phyloP scores from a whole-genome alignment of 2,888 invertebrate genomes.

The Drosophila demipolita region DNA sequence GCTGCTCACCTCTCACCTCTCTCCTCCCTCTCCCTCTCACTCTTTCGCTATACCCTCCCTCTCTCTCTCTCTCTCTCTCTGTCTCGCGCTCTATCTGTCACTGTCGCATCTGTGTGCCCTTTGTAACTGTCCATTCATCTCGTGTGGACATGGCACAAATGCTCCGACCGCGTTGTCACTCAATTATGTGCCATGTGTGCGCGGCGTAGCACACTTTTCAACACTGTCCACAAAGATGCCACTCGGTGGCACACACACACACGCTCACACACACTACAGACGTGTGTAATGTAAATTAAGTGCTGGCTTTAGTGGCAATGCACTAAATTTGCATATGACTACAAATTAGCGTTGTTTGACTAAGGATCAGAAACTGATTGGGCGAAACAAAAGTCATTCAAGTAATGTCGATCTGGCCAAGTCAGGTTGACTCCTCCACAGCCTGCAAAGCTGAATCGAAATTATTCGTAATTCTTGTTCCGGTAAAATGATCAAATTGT shows the following conservation, averaged over 20 bases:
- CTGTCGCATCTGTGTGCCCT: not conserved
- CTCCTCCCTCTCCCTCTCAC: not conserved
- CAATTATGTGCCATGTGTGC: conserved; percentile 78
- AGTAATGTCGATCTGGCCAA: not conserved
- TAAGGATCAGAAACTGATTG: not conserved
- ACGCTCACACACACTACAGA: not conserved
- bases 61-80: not conserved
- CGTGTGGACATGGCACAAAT: conserved; percentile 64
- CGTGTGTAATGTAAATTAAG: not conserved
- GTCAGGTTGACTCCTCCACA: not conserved
- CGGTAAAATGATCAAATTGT: not conserved
- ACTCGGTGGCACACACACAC: conserved; percentile 3
- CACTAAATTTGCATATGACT: conserved; percentile 9
- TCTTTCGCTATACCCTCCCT: not conserved
- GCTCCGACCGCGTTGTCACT: conserved; percentile 78
- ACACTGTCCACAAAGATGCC: conserved; percentile 58
- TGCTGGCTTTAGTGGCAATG: not conserved
- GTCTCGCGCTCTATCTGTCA: not conserved
- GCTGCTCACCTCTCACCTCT: not conserved
- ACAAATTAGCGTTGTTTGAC: conserved; percentile 1
- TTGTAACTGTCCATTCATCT: conserved; percentile 11
- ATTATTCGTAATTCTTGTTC: not conserved
- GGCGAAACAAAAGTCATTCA: conserved; percentile 1
- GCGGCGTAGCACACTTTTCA: conserved; percentile 73
- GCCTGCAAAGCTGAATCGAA: not conserved